Evolutionary conservation across 2,888 invertebrate species (phyloP), one percentile per base, ranked within the genome.

Genomic region (Andrena bucephala): DNA sequence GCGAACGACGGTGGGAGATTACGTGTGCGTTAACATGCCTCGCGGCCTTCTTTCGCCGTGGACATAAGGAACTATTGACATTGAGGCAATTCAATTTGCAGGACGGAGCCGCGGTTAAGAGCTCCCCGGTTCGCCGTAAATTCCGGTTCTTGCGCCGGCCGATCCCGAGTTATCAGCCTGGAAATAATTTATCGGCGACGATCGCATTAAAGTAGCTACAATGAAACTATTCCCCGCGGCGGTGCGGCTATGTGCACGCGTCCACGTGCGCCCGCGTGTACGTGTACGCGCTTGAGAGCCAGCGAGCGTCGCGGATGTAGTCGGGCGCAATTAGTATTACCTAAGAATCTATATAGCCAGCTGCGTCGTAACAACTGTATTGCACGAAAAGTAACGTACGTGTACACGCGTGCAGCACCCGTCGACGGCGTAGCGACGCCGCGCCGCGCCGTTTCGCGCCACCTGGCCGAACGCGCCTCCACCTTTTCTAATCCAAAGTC

Each of bases 311-410:
- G 81, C 70, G 75, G 68, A 85, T 74, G 83, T 60, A 74, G 79
- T 63, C 84, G 75, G 72, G 81, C 86, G 87, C 89, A 88, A 91
- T 91, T 89, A 87, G 87, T 83, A 89, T 91, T 91, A 90, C 88
- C 91, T 91, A 90, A 91, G 90, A 89, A 91, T 91, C 87, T 88
- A 88, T 89, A 87, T 82, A 88, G 79, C 71, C 66, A 42, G 70
- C 69, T 78, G 57, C 75, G 77, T 77, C 76, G 72, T 65, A 54
- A 81, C 76, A 59, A 78, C 77, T 77, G 68, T 79, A 76, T 71
- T 42, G 75, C 66, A 36, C 70, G 72, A 77, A 73, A 74, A 73
- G 65, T 24, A 69, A 62, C 48, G 36, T 67, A 59, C 57, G 24
- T 13, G 59, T 82, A 65, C 70, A 62, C 76, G 67, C 54, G 50